Evolutionary conservation across 2,797 vertebrate genomes (phyloP).

Genomic region (Pempheris klunzingeri): DNA sequence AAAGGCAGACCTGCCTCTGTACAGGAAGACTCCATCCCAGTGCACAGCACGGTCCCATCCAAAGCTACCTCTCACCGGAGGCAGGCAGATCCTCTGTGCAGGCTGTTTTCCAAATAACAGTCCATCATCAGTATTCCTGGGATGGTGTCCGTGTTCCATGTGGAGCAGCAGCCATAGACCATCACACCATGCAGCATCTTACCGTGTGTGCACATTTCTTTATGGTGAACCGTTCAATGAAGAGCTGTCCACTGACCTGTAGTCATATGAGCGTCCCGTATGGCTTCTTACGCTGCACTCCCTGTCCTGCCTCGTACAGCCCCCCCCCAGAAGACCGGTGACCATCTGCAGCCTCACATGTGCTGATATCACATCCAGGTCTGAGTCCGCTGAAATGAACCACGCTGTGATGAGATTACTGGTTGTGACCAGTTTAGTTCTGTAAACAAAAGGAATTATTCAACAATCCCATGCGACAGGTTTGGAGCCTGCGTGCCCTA

Average conservation of each 20-base stretch:
- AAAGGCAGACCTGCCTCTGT: background rate
- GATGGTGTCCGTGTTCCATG: background rate
- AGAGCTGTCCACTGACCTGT: too few relatives aligned
- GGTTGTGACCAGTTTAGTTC: constrained; percentile 1
- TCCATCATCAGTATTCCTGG: background rate
- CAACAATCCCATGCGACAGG: background rate
- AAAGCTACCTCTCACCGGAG: background rate
- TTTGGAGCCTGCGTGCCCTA: constrained; percentile 1
- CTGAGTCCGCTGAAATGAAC: too few relatives aligned
- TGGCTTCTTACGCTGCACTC: background rate
- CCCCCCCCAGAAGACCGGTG: too few relatives aligned
- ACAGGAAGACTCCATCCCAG: background rate
- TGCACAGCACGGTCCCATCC: background rate
- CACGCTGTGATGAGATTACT: too few relatives aligned
- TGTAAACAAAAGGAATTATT: background rate
- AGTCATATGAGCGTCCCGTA: too few relatives aligned
- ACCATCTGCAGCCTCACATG: too few relatives aligned
- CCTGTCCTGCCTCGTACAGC: background rate
- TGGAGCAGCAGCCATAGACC: background rate
- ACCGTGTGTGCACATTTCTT: background rate
- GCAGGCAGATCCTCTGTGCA: too few relatives aligned
- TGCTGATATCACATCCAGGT: too few relatives aligned
- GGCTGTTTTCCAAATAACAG: background rate
- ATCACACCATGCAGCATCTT: background rate
- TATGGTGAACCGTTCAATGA: background rate